Percentiles rank a stretch among this genome's conserved stretches.
Conservation (phyloP, 2,797 vertebrate species). For the Hoplostethus atlanticus region DNA sequence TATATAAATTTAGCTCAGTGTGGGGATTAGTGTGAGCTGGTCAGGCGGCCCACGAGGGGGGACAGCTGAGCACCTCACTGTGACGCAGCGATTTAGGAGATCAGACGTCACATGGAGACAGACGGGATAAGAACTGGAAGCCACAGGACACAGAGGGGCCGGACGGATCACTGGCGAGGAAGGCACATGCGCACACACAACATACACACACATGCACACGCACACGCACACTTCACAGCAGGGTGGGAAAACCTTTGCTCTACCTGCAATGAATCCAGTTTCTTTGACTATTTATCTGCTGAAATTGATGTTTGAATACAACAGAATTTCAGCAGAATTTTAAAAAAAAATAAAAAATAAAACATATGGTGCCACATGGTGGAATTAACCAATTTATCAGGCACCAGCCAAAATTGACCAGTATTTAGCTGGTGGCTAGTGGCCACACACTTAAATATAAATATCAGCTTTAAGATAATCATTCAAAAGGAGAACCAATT, state of each 20-base stretch:
- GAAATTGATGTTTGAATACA: background rate
- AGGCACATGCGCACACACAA: conserved; percentile 7
- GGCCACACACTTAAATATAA: background rate
- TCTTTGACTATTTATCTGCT: background rate
- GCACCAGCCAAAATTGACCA: background rate
- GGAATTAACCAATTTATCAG: background rate
- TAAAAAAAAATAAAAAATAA: too few species aligned
- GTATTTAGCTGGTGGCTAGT: background rate
- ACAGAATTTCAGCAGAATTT: background rate
- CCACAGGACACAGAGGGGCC: conserved; percentile 38
- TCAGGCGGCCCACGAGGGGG: conserved; percentile 54
- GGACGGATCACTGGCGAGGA: conserved; percentile 12
- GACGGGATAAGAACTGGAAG: conserved; percentile 59
- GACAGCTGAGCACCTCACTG: conserved; percentile 71
- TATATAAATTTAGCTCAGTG: conserved; percentile 69
- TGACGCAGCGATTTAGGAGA: conserved; percentile 67
- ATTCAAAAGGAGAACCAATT: background rate
- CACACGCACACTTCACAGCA: background rate
- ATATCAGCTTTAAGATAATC: background rate
- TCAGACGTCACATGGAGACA: conserved; percentile 76
- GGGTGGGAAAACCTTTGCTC: too few species aligned
- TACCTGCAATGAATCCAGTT: too few species aligned
- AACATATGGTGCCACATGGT: background rate
- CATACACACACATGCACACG: background rate
- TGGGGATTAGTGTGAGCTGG: conserved; percentile 74